These are phyloP conservation scores for Beaufortia kweichowensis DNA, from an alignment of 2,113 vertebrate genomes.

Conservation along the genomic window DNA sequence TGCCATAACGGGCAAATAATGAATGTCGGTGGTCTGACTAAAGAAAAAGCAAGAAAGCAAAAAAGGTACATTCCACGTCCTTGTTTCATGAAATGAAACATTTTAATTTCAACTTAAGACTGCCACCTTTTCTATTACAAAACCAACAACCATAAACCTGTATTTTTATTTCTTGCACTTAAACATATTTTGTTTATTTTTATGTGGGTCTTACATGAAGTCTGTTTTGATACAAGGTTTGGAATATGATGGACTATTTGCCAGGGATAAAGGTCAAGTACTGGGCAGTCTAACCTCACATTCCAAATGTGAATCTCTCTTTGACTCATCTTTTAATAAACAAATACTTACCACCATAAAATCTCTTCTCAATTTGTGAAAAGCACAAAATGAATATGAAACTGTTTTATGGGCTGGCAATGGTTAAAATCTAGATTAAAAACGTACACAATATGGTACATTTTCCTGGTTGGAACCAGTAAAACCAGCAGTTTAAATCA, in stretches of 20 bases:
- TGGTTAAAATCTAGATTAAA: not conserved
- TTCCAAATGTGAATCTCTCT: conserved; percentile 79
- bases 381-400: conserved; percentile 55
- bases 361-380: conserved; percentile 75
- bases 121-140: conserved; percentile 74
- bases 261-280: conserved; percentile 69
- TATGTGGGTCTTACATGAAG: conserved; percentile 80
- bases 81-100: conserved; percentile 81
- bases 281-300: conserved; percentile 77
- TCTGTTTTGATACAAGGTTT: conserved; percentile 76
- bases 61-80: conserved; percentile 79
- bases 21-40: conserved; percentile 70
- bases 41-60: conserved; percentile 58
- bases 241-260: conserved; percentile 77
- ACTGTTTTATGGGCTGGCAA: not conserved
- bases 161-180: conserved; percentile 84
- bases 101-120: conserved; percentile 76
- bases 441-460: not conserved
- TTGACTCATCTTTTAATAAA: conserved; percentile 84
- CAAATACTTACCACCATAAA: conserved; percentile 78
- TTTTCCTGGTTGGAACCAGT: not conserved
- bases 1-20: conserved; percentile 67
- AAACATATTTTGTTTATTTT: conserved; percentile 82
- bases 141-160: conserved; percentile 77
- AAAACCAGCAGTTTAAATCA: conserved; percentile 27